Evolutionary conservation across 1,140 invertebrate species (phyloP).

Genomic region (Aricia agestis): DNA sequence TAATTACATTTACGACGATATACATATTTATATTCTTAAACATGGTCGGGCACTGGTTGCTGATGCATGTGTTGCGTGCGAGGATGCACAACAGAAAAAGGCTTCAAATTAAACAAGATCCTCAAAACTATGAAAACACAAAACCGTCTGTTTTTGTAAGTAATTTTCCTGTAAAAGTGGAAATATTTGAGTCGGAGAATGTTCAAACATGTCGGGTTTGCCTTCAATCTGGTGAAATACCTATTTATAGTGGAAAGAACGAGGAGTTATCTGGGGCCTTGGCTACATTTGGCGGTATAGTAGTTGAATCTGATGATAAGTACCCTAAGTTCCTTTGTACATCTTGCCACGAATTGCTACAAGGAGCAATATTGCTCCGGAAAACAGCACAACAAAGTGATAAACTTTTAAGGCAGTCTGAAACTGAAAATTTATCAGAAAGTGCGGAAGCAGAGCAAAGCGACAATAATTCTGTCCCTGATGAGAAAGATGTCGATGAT

Average conservation of each 20-base stretch:
- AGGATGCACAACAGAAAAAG: background rate
- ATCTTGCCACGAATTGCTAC: slow-evolving; percentile 47
- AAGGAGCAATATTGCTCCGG: slow-evolving; percentile 50
- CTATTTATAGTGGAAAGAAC: slow-evolving; percentile 41
- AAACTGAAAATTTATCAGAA: slow-evolving; percentile 26
- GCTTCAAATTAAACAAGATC: background rate
- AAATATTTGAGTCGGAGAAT: background rate
- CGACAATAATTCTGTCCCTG: slow-evolving; percentile 23
- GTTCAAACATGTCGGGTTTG: slow-evolving; percentile 52
- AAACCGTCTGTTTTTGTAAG: background rate
- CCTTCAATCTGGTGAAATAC: slow-evolving; percentile 51
- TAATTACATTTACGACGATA: too few relatives aligned
- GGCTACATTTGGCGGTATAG: slow-evolving; percentile 44
- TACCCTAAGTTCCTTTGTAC: slow-evolving; percentile 58
- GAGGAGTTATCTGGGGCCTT: slow-evolving; percentile 46
- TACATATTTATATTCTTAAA: background rate
- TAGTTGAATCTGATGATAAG: slow-evolving; percentile 39
- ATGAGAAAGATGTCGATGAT: slow-evolving; percentile 21
- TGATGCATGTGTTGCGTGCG: background rate
- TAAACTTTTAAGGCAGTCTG: slow-evolving; percentile 40
- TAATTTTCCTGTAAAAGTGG: background rate
- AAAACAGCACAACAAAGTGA: slow-evolving; percentile 58
- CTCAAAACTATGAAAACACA: background rate
- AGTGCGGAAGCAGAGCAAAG: slow-evolving; percentile 27
- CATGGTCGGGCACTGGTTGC: background rate